Base-by-base conservation (phyloP, 2,888 invertebrate genomes). In the Patella ulyssiponensis region DNA sequence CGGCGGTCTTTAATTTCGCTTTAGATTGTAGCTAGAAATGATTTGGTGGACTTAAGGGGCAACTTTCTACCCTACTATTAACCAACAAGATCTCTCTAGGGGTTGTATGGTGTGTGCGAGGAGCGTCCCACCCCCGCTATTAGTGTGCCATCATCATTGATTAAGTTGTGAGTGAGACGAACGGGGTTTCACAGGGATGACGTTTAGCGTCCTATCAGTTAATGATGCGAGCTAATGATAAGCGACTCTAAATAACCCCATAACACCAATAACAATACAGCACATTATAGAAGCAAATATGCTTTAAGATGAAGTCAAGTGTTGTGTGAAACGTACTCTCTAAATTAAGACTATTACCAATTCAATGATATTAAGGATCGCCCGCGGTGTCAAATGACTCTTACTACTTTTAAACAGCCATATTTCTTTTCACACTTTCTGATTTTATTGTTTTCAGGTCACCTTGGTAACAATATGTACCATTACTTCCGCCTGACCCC, bases 401-500 rank as follows among this genome's bases (percentile, higher is more conserved):
- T 64, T 64, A 23, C 23, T 20, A 23, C 64, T 23, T 23, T 64
- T 23, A 64, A 64, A 64, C 64, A 23, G 64, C 64, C 64, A 64
- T 64, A 23, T 64, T 64, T 23, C 64, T 64, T 64, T 20, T 23
- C 64, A 64, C 64, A 64, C 64, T 64, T 64, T 64, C 64, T 64
- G 64, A 64, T 64, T 64, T 23, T 23, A 64, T 64, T 64, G 64
- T 64, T 64, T 23, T 64, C 64, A 64, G 64, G 64, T 64, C 64
- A 64, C 64, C 64, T 64, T 64, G 64, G 64, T 64, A 64, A 64
- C 64, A 64, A 64, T 64, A 64, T 64, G 23, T 64, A 64, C 23
- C 69, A 77, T 77, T 77, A 53, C 54, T 73, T 77, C 77, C 44
- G 73, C 73, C 53, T 73, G 56, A 74, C 74, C 74, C 74, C 53